phyloP scores from a whole-genome alignment of 2,113 vertebrate species.

The Butorides virescens region DNA sequence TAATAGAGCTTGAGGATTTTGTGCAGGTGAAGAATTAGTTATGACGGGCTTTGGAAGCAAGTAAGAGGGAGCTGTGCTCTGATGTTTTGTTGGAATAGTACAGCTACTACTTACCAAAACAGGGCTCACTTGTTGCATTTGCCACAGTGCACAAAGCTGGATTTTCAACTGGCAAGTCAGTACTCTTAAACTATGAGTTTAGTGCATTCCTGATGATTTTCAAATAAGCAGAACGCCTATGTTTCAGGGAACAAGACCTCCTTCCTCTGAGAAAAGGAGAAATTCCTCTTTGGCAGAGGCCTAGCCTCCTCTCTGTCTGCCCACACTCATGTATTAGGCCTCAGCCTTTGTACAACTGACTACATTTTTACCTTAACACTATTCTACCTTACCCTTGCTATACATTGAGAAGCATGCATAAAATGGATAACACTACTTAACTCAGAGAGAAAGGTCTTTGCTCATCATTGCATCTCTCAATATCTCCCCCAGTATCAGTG shows the following conservation, averaged over 20 bases:
- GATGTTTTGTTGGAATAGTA: neutral
- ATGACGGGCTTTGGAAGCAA: neutral
- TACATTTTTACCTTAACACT: neutral
- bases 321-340: rapidly evolving
- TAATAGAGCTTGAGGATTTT: neutral
- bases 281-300: neutral
- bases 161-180: neutral
- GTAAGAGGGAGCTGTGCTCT: neutral
- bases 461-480: neutral
- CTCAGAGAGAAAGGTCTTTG: neutral
- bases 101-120: neutral
- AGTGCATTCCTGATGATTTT: neutral
- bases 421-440: neutral
- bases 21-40: neutral
- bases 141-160: neutral
- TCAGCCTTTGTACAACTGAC: neutral
- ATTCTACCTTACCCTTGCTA: neutral
- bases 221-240: neutral
- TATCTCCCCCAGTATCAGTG: neutral
- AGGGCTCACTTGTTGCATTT: neutral
- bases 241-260: neutral
- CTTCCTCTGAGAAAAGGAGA: neutral
- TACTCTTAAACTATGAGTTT: neutral
- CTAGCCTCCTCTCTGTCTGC: neutral
- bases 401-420: neutral